phyloP scores from a whole-genome alignment of 2,888 invertebrate species.

The Phalera bucephala region DNA sequence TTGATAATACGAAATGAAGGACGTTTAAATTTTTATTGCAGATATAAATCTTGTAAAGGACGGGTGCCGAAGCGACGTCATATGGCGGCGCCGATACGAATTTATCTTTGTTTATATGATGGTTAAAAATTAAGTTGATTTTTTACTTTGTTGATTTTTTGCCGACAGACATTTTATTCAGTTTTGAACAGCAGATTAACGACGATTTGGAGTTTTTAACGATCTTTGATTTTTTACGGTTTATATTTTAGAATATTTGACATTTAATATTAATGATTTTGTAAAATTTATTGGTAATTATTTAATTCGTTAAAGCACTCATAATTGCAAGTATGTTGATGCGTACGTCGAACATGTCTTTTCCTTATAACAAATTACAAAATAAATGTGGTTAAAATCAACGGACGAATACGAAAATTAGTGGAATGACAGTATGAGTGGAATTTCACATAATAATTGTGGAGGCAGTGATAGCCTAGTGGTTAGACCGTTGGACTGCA shows the following conservation, averaged over 20 bases:
- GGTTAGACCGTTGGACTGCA: too few species aligned
- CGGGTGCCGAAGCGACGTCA: constrained; percentile 64
- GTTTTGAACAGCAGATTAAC: constrained; percentile 47
- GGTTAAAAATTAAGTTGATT: constrained; percentile 55
- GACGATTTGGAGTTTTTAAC: constrained; percentile 10
- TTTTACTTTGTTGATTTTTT: constrained; percentile 56
- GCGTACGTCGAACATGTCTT: neutral
- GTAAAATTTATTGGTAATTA: constrained; percentile 13
- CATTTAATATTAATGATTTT: constrained; percentile 15
- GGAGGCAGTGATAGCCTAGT: too few species aligned
- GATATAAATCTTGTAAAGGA: constrained; percentile 63
- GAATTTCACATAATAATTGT: constrained; percentile 69
- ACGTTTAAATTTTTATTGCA: constrained; percentile 28
- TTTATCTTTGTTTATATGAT: constrained; percentile 70
- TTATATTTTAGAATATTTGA: constrained; percentile 15
- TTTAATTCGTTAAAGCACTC: constrained; percentile 17
- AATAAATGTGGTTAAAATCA: constrained; percentile 15
- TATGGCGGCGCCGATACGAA: constrained; percentile 68
- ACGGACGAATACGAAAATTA: constrained; percentile 24
- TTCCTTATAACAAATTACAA: neutral
- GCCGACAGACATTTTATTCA: constrained; percentile 40
- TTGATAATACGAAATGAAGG: constrained; percentile 42
- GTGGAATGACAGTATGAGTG: constrained; percentile 48
- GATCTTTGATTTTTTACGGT: constrained; percentile 8
- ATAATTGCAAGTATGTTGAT: neutral